Base-by-base conservation (phyloP, 2,797 vertebrate genomes). In the Caiman crocodilus region DNA sequence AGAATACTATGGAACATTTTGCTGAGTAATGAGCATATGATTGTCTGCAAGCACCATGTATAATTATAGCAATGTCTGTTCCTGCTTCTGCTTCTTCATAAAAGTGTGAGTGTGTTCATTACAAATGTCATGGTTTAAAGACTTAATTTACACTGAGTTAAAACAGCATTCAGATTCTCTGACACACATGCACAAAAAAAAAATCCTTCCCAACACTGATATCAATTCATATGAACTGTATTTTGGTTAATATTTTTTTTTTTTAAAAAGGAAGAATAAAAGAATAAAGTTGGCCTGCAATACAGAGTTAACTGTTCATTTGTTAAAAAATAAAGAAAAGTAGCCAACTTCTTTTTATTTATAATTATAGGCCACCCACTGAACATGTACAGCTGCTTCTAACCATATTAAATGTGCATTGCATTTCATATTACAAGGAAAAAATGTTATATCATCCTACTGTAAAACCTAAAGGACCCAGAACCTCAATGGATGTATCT, bases 71-170 rank as follows among this genome's bases (percentile, higher is more conserved):
- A 32, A 14, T 76, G n/a, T 28, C 35, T 61, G 5, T 60, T 88
- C 30, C 32, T 92, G 11, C n/a, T 91, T 25, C 5, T 86, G 26
- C 76, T 92, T 63, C 65, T 82, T 65, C 78, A 50, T 88, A 76
- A 14, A 25, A 87, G 9, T 81, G 17, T 89, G 92, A 86, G 9
- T 79, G 17, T 89, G 92, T 94, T 94, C 16, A 65, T 82, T 89
- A 73, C 60, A 86, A 85, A 75, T 89, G 14, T 32, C 50, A 85
- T 82, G 80, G 17, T 56, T 95, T 82, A 92, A 88, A 30, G 90
- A 84, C 56, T 56, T 91, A 84, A 91, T 85, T 93, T 94, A 50
- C 8, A 81, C 12, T 61, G 6, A 35, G 12, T 11, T 88, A 2
- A 50, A 91, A 84, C 10, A 26, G 4, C 21, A 63, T 65, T 81